Percentiles rank a stretch among this genome's conserved stretches.
Evolutionary conservation across 2,888 invertebrate species (phyloP).

Genomic region (Belgica antarctica): DNA sequence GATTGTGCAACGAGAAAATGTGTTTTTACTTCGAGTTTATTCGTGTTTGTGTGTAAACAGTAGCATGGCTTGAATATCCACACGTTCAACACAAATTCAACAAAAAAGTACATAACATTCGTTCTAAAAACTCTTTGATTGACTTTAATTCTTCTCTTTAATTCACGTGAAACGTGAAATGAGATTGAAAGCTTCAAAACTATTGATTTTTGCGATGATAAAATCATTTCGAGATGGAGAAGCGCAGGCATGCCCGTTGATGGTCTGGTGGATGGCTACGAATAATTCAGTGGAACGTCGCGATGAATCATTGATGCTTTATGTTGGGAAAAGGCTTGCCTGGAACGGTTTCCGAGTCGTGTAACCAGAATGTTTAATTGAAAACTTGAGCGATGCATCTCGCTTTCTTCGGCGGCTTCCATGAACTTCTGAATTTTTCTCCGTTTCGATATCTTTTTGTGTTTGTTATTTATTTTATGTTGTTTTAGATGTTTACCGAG

Average conservation of each 20-base stretch:
- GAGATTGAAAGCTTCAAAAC: constrained; percentile 10
- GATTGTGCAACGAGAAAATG: no score
- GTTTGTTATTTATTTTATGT: constrained; percentile 36
- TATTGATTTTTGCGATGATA: background rate
- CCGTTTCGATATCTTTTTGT: constrained; percentile 24
- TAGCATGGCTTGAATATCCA: no score
- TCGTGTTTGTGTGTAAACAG: no score
- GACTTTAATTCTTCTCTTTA: constrained; percentile 4
- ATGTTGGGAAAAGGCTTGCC: background rate
- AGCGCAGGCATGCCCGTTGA: background rate
- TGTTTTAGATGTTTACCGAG: constrained; percentile 42
- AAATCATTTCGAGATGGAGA: background rate
- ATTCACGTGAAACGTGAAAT: background rate
- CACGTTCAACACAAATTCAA: no score
- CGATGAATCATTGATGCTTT: constrained; percentile 16
- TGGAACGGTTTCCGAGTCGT: background rate
- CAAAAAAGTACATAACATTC: no score
- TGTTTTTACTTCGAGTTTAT: no score
- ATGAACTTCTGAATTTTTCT: constrained; percentile 15
- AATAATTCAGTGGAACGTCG: constrained; percentile 9
- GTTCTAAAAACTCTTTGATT: no score
- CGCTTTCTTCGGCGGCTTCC: background rate
- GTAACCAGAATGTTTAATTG: background rate
- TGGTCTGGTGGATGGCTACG: constrained; percentile 14
- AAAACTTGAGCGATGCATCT: background rate